Evolutionary conservation across 2,888 invertebrate species (phyloP).

Genomic region (Scrobipalpa atriplicella): DNA sequence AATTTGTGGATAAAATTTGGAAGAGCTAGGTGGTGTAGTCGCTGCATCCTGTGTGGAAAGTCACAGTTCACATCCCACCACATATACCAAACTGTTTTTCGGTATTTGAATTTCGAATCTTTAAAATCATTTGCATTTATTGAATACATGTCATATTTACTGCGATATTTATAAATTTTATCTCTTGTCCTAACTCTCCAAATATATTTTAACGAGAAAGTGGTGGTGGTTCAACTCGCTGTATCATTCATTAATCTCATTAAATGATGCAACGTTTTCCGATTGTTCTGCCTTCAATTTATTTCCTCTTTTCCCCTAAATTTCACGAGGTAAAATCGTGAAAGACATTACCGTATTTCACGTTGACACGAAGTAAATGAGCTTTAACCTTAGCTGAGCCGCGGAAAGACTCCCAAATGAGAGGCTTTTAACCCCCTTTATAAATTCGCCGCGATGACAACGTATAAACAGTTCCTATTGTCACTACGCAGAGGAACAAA

Average conservation of each 20-base stretch:
- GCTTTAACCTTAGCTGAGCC: constrained; percentile 43
- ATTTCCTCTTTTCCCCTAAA: constrained; percentile 47
- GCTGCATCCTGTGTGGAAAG: too few species aligned
- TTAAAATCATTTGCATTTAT: too few species aligned
- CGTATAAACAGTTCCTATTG: constrained; percentile 43
- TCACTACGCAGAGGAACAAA: neutral
- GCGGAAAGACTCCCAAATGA: constrained; percentile 42
- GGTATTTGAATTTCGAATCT: too few species aligned
- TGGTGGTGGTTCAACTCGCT: neutral
- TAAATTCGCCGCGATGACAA: constrained; percentile 40
- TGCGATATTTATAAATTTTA: neutral
- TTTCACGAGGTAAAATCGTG: constrained; percentile 41
- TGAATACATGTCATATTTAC: too few species aligned
- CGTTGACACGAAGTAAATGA: constrained; percentile 52
- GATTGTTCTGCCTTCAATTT: constrained; percentile 50
- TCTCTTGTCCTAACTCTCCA: neutral
- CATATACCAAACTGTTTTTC: too few species aligned
- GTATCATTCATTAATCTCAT: constrained; percentile 47
- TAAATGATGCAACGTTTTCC: constrained; percentile 51
- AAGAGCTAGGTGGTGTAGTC: too few species aligned
- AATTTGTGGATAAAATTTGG: too few species aligned
- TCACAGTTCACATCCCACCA: too few species aligned
- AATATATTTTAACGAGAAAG: neutral
- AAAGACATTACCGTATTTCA: constrained; percentile 57
- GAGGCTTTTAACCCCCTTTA: constrained; percentile 42